These are phyloP conservation scores for Pluvialis apricaria DNA, from an alignment of 2,113 vertebrate species.

Conservation along the genomic window DNA sequence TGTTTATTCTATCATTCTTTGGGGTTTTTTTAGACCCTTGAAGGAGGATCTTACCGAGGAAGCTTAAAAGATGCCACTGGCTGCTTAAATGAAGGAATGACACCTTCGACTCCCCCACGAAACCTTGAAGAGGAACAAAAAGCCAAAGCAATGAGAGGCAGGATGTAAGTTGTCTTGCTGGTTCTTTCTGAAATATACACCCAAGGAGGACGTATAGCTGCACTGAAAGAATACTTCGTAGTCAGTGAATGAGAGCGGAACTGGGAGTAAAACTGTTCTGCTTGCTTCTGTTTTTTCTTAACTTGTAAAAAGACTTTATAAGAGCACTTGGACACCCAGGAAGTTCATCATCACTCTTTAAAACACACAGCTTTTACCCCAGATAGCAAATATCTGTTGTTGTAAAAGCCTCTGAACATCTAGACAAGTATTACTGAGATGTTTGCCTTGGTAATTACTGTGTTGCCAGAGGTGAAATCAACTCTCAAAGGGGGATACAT, in stretches of 20 bases:
- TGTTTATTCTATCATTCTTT: not conserved
- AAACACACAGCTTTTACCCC: not conserved
- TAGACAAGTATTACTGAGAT: not conserved
- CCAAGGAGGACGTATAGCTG: not conserved
- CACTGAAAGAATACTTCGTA: not conserved
- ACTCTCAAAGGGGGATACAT: not conserved
- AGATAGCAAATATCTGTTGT: not conserved
- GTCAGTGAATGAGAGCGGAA: not conserved
- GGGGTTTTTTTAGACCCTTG: slow-evolving; percentile 82
- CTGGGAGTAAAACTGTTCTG: not conserved
- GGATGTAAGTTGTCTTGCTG: slow-evolving; percentile 84
- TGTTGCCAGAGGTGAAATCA: not conserved
- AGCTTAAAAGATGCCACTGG: slow-evolving; percentile 76
- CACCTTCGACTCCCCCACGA: slow-evolving; percentile 75
- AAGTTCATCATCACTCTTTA: not conserved
- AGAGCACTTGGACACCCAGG: not conserved
- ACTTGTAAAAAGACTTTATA: not conserved
- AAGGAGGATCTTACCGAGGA: slow-evolving; percentile 87
- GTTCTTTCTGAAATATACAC: not conserved
- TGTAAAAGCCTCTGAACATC: not conserved
- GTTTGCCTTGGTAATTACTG: not conserved
- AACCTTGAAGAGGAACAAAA: slow-evolving; percentile 93
- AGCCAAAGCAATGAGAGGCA: slow-evolving; percentile 94
- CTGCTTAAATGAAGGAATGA: slow-evolving; percentile 76
- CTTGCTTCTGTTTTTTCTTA: not conserved